Evolutionary conservation across 2,113 vertebrate genomes (phyloP).

Genomic region (Albula glossodonta): DNA sequence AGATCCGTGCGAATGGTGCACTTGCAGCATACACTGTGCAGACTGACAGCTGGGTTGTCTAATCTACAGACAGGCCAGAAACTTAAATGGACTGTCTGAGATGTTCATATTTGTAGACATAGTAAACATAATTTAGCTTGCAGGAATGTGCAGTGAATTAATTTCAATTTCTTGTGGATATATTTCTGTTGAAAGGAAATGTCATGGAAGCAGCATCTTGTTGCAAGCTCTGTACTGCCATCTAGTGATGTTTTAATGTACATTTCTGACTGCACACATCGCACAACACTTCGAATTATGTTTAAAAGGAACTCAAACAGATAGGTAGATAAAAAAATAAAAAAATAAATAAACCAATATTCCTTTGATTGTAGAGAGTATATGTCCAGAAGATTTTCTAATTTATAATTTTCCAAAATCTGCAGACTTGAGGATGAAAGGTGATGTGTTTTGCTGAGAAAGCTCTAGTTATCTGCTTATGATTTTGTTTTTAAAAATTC

Average conservation of each 20-base stretch:
- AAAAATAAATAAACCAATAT: background rate
- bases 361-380: background rate
- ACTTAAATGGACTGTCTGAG: background rate
- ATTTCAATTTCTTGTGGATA: background rate
- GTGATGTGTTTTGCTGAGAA: constrained; percentile 19
- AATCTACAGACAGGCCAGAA: background rate
- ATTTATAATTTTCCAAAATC: background rate
- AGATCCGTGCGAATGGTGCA: background rate
- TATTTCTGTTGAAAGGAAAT: background rate
- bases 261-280: background rate
- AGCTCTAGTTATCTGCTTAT: constrained; percentile 16
- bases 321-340: background rate
- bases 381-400: background rate
- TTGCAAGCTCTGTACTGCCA: constrained; percentile 64
- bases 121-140: background rate
- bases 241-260: constrained; percentile 51
- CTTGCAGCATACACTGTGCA: background rate
- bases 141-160: background rate
- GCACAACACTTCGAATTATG: background rate
- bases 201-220: background rate
- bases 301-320: background rate
- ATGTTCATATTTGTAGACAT: background rate
- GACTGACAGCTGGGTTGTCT: background rate
- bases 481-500: constrained; percentile 24
- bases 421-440: background rate